Evolutionary conservation across 2,888 invertebrate species (phyloP).

Genomic region (Apantesis nais): DNA sequence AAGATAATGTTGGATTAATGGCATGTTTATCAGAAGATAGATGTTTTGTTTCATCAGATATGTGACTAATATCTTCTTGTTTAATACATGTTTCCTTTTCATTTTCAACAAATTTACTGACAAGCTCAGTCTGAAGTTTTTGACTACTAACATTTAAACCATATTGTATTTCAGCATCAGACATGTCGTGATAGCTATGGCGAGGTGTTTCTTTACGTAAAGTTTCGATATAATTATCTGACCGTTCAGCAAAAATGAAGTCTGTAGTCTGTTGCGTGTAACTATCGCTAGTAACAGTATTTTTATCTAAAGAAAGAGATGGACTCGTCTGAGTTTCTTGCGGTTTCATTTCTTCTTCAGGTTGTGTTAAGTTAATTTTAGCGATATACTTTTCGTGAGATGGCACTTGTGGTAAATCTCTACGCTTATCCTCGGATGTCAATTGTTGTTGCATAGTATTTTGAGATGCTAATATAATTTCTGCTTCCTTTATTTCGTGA

Average conservation of each 20-base stretch:
- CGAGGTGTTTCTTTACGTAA: conserved; percentile 51
- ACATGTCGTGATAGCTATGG: conserved; percentile 60
- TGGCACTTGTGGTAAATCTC: neutral
- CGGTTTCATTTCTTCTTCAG: conserved; percentile 12
- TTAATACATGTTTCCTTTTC: no score
- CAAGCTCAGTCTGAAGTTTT: neutral
- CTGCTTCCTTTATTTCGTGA: conserved; percentile 57
- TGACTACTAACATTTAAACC: conserved; percentile 26
- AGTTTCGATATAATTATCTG: conserved; percentile 17
- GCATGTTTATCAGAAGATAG: neutral
- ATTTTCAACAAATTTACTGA: neutral
- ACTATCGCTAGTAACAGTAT: conserved; percentile 2
- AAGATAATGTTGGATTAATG: conserved; percentile 33
- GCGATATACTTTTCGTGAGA: neutral
- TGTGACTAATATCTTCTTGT: neutral
- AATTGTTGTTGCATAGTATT: conserved; percentile 9
- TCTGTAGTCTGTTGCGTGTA: conserved; percentile 12
- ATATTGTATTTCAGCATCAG: conserved; percentile 58
- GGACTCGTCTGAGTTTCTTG: conserved; percentile 19
- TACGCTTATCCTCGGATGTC: neutral
- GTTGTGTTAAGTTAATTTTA: neutral
- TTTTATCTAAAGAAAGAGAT: conserved; percentile 13
- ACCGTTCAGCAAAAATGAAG: conserved; percentile 21
- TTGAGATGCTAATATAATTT: conserved; percentile 45
- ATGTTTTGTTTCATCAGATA: conserved; percentile 9